Evolutionary conservation across 2,888 invertebrate genomes (phyloP), one percentile per base, ranked within the genome.

Genomic region (Acanthosepion lycidas): DNA sequence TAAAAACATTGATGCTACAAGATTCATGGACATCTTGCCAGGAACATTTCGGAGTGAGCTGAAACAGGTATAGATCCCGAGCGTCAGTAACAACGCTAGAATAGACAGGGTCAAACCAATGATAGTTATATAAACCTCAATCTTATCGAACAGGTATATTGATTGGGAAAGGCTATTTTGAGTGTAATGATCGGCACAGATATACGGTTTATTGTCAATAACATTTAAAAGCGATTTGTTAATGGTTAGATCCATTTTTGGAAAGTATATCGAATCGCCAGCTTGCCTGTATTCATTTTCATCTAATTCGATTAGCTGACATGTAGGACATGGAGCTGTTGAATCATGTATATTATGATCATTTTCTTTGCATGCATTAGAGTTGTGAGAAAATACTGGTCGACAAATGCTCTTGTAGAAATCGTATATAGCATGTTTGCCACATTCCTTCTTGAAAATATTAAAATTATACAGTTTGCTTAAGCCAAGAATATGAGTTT

Each of bases 51-150:
- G 97, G 92, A 98, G 96, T 94, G 98, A 97, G 0, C 98, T 97
- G 42, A 98, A 97, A 48, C 97, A 95, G 53, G 97, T 95, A 96
- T 98, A 98, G 3, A 98, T 97, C 9, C 97, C 95, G 33, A 98
- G 96, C 95, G 98, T 98, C 9, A 98, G 95, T 33, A 97, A 95
- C 12, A 98, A 96, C 95, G 98, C 98, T 51, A 98, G 95, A 93
- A 98, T 97, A 0, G 98, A 98, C 26, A 98, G 98, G 26, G 98
- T 97, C 23, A 98, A 98, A 93, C 98, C 98, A 95, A 98, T 97
- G 93, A 98, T 97, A 26, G 98, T 98, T 94, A 98, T 91, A 91
- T 95, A 95, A 6, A 95, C 95, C 92, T 96, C 95, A 91, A 95
- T 95, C 42, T 94, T 92, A 92, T 49, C 28, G 28, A 26, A 33